phyloP scores from a whole-genome alignment of 2,888 invertebrate species.

The Agonopterix heracliana region DNA sequence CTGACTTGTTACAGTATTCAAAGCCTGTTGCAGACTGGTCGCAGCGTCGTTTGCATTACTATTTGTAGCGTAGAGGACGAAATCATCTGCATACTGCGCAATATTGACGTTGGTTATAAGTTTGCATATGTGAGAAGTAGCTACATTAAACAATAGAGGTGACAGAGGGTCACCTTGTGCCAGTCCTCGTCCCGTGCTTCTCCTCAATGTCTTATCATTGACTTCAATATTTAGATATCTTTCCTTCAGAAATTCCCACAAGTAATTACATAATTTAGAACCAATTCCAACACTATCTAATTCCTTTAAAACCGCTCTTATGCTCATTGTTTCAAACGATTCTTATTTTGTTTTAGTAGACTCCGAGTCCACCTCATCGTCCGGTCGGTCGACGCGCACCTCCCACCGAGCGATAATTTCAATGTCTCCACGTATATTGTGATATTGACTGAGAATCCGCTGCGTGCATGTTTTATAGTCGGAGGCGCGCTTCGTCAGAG shows the following conservation, averaged over 20 bases:
- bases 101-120: slow-evolving; percentile 3
- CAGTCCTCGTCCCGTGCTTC: not conserved
- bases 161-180: slow-evolving; percentile 17
- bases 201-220: not conserved
- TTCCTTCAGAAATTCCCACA: slow-evolving; percentile 1
- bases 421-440: slow-evolving; percentile 62
- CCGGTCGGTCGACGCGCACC: slow-evolving; percentile 40
- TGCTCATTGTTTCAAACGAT: slow-evolving; percentile 62
- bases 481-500: slow-evolving; percentile 67
- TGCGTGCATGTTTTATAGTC: slow-evolving; percentile 64
- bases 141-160: slow-evolving; percentile 20
- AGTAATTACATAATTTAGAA: slow-evolving; percentile 1
- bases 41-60: not conserved
- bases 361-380: slow-evolving; percentile 49
- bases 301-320: not conserved
- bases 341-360: slow-evolving; percentile 65
- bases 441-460: slow-evolving; percentile 73
- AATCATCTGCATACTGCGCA: slow-evolving; percentile 10
- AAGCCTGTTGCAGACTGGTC: not conserved
- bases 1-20: slow-evolving; percentile 1
- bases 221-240: not conserved
- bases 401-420: slow-evolving; percentile 73
- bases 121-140: slow-evolving; percentile 6
- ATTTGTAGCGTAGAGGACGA: not conserved
- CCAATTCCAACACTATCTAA: not conserved